Evolutionary conservation across 2,797 vertebrate species (phyloP), one percentile per base, ranked within the genome.

Genomic region (Sternotherus odoratus): DNA sequence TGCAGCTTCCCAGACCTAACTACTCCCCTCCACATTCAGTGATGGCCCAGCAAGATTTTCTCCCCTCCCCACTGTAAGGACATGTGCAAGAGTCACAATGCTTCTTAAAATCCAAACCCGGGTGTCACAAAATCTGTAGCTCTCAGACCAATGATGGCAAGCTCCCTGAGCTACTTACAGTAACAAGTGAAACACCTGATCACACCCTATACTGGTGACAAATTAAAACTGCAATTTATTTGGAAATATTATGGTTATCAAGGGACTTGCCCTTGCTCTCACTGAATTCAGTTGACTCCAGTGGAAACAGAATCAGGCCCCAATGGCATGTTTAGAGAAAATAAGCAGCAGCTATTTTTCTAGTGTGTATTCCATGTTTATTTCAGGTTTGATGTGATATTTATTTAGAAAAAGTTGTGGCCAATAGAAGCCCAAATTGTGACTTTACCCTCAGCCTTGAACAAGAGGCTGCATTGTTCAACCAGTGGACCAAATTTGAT

Each of bases 321-420:
- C 74, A 3, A 54, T n/a, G 79, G 54, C 54, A 74, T 57, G 54
- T 87, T 95, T 87, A 87, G 86, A 85, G 57, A 90, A 92, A 96
- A 63, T 81, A 93, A 96, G 95, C 87, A 95, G 88, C 85, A 93
- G 74, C 72, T 92, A 49, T 96, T 96, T 96, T 89, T 83, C 66
- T 69, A 48, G 54, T 94, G 93, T 95, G 95, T 96, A 84, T 94
- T 96, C 96, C 91, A 95, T 48, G 51, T 95, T 95, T 93, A 63
- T 94, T 95, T 95, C 96, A 96, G 96, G 95, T 95, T 95, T 94
- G n/a, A 85, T 91, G 50, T 49, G 93, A 88, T 94, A 95, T 96
- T 46, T 95, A 95, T 90, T 13, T 94, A 90, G 66, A 81, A 84
- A 88, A 60, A 46, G 43, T 3, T 92, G 81, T 96, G 95, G 92